These are phyloP conservation scores for Araneus ventricosus DNA, from an alignment of 1,140 invertebrate genomes.

Conservation along the genomic window DNA sequence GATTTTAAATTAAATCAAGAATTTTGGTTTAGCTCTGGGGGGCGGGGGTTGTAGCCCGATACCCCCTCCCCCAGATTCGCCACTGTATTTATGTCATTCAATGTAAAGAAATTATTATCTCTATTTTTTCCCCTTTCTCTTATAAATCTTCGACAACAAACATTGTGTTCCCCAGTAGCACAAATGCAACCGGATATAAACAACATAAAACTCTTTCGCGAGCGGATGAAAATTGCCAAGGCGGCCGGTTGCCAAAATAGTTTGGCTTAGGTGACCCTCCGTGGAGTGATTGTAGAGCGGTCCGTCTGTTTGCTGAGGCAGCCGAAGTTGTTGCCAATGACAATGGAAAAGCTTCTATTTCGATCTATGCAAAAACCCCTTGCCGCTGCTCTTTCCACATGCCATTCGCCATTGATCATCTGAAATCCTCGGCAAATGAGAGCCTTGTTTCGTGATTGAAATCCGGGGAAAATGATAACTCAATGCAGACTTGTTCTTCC, in stretches of 20 bases:
- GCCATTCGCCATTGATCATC: neutral
- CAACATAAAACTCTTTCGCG: slow-evolving; percentile 1
- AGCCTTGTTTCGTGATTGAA: too few relatives aligned
- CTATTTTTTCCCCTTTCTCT: too few relatives aligned
- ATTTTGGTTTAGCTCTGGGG: too few relatives aligned
- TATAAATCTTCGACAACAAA: too few relatives aligned
- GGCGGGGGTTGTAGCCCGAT: too few relatives aligned
- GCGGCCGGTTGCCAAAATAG: slow-evolving; percentile 37
- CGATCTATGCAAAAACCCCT: neutral
- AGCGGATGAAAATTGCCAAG: neutral
- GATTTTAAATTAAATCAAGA: too few relatives aligned
- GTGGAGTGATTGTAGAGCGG: neutral
- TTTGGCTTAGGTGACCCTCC: slow-evolving; percentile 26
- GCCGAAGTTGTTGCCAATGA: slow-evolving; percentile 52
- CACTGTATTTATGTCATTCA: too few relatives aligned
- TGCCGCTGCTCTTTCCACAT: neutral
- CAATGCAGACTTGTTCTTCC: too few relatives aligned
- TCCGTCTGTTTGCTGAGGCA: slow-evolving; percentile 35
- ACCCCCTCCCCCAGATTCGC: too few relatives aligned
- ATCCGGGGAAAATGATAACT: too few relatives aligned
- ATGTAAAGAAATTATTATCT: too few relatives aligned
- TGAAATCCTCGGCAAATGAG: neutral
- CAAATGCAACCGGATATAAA: neutral
- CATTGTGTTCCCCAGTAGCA: neutral
- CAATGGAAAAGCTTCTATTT: slow-evolving; percentile 55